A percentile compares a stretch with the other conserved stretches of the same genome.
Conservation (phyloP, 2,113 vertebrate genomes). For the Leptobrachium leishanense region DNA sequence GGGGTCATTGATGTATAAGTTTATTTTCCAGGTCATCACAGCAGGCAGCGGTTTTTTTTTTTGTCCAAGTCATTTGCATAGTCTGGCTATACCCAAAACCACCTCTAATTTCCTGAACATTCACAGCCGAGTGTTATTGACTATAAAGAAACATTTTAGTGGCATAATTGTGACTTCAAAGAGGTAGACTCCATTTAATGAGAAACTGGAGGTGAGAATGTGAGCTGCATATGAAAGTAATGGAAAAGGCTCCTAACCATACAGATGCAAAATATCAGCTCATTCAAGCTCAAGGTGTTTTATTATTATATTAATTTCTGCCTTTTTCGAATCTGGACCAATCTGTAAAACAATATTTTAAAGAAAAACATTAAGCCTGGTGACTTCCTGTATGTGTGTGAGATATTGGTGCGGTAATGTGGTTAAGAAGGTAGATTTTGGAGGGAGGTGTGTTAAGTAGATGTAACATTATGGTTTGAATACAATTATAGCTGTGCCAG, state of each 20-base stretch:
- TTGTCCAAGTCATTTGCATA: constrained; percentile 37
- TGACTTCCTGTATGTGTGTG: too few species aligned
- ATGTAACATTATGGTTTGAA: too few species aligned
- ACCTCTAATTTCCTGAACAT: constrained; percentile 48
- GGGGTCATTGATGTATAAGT: constrained; percentile 21
- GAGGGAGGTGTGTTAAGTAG: too few species aligned
- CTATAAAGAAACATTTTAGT: constrained; percentile 47
- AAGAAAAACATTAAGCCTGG: neutral
- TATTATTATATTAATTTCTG: neutral
- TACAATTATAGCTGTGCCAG: too few species aligned
- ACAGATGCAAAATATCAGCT: neutral
- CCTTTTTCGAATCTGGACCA: neutral
- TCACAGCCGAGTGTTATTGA: constrained; percentile 47
- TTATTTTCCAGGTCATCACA: neutral
- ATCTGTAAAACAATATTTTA: neutral
- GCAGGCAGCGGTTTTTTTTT: neutral
- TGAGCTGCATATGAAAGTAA: constrained; percentile 35
- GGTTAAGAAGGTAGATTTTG: too few species aligned
- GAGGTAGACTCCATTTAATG: constrained; percentile 40
- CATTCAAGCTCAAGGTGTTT: neutral
- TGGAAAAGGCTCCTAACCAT: neutral
- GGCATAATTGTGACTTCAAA: constrained; percentile 47
- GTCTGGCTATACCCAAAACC: constrained; percentile 42
- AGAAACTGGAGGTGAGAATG: constrained; percentile 29
- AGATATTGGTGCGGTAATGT: too few species aligned